Evolutionary conservation across 1,140 invertebrate genomes (phyloP).

Genomic region (Contarinia nasturtii): DNA sequence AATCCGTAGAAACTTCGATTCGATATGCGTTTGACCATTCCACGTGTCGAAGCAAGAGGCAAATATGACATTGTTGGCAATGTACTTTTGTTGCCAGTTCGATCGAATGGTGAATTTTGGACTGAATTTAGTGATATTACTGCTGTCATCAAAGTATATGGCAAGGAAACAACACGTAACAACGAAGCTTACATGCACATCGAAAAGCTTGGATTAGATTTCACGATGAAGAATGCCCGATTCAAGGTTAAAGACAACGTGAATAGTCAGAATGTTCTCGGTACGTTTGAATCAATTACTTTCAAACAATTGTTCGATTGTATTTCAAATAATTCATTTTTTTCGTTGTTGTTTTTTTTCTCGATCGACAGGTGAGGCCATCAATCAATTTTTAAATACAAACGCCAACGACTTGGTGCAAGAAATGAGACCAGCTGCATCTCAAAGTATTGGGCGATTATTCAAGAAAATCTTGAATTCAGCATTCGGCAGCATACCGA

Average conservation of each 20-base stretch:
- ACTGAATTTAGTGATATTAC: conserved; percentile 48
- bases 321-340: too few species aligned
- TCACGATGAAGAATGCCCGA: conserved; percentile 42
- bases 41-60: conserved; percentile 48
- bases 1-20: conserved; percentile 33
- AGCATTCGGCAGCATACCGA: conserved; percentile 45
- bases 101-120: conserved; percentile 58
- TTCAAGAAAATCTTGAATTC: conserved; percentile 52
- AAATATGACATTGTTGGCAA: conserved; percentile 54
- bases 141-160: conserved; percentile 47
- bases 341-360: too few species aligned
- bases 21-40: conserved; percentile 44
- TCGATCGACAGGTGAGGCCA: conserved; percentile 40
- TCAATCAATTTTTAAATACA: conserved; percentile 66
- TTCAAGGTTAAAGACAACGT: conserved; percentile 49
- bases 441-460: conserved; percentile 44
- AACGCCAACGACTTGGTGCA: conserved; percentile 59
- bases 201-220: conserved; percentile 44
- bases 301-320: not conserved
- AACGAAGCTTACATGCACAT: conserved; percentile 43
- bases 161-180: conserved; percentile 36
- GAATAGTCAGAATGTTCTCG: conserved; percentile 54
- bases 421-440: conserved; percentile 60
- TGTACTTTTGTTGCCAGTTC: conserved; percentile 51
- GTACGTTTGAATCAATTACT: conserved; percentile 21